These are phyloP conservation scores for Thamnophis elegans DNA, from an alignment of 2,797 vertebrate genomes.

Conservation along the genomic window DNA sequence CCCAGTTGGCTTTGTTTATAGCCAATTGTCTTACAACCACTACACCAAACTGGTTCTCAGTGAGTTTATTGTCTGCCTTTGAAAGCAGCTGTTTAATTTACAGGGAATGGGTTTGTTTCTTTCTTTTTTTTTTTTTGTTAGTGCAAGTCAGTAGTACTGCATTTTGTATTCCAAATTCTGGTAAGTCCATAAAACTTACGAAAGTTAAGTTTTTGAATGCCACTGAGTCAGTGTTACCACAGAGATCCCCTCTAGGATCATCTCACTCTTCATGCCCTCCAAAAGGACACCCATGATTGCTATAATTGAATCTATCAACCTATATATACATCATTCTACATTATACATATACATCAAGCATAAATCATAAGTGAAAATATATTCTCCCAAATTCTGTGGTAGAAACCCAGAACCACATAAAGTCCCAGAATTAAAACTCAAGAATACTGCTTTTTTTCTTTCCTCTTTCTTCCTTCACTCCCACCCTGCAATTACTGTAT, in stretches of 20 bases:
- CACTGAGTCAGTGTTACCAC: background rate
- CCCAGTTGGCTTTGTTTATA: background rate
- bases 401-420: background rate
- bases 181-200: background rate
- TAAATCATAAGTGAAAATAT: background rate
- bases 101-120: background rate
- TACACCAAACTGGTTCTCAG: background rate
- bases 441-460: background rate
- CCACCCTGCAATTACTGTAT: background rate
- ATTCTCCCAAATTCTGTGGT: background rate
- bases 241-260: background rate
- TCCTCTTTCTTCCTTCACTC: background rate
- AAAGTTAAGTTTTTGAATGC: background rate
- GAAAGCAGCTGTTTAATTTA: background rate
- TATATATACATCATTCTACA: background rate
- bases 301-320: background rate
- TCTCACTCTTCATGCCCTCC: background rate
- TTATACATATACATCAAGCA: background rate
- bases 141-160: background rate
- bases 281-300: background rate
- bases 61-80: background rate
- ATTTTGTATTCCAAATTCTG: background rate
- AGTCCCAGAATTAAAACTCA: background rate
- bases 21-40: background rate
- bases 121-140: background rate